Percentiles rank a stretch among this genome's conserved stretches.
phyloP scores from a whole-genome alignment of 92 coral and sea anemone genomes.

The Epizoanthus stellaris region DNA sequence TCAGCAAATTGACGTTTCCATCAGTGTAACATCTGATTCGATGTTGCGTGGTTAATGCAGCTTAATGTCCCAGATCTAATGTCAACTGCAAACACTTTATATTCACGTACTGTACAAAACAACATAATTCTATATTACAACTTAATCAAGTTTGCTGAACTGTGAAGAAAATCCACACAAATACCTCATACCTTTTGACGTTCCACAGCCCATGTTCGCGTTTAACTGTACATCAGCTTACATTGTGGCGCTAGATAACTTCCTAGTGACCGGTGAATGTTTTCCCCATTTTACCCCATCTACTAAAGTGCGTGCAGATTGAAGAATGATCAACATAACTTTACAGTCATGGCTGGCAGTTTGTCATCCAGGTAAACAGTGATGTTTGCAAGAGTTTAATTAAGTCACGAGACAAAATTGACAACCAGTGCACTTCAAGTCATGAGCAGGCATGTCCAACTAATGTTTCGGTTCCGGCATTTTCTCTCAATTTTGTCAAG shows the following conservation, averaged over 20 bases:
- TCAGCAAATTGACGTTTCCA: too few relatives aligned
- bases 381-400: constrained; percentile 8
- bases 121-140: not conserved
- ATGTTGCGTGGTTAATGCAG: not conserved
- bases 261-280: too few relatives aligned
- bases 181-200: not conserved
- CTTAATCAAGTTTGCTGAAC: not conserved
- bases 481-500: not conserved
- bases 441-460: not conserved
- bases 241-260: not conserved
- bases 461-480: not conserved
- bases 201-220: constrained; percentile 9
- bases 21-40: too few relatives aligned
- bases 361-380: constrained; percentile 5
- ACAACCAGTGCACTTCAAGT: not conserved
- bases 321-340: not conserved
- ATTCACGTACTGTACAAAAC: not conserved
- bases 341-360: not conserved
- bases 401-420: constrained; percentile 17
- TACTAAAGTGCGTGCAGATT: not conserved
- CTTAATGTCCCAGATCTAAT: not conserved
- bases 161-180: not conserved
- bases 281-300: not conserved
- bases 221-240: not conserved
- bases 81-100: not conserved